Percentiles rank a stretch among this genome's conserved stretches.
phyloP scores from a whole-genome alignment of 2,797 vertebrate species.

The Melanotaenia trifasciata region DNA sequence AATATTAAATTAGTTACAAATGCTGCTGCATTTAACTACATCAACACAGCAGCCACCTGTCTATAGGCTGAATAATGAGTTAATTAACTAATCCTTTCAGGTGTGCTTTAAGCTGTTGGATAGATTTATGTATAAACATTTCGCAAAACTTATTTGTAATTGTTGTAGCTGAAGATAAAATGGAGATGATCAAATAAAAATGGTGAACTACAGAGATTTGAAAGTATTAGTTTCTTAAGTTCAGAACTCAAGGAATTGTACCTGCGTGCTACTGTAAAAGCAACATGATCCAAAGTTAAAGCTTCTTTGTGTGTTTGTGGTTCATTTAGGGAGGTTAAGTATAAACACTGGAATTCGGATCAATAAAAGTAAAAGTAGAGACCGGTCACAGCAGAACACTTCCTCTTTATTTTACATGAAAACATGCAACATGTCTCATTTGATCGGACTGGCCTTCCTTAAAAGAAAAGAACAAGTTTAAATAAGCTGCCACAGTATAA shows the following conservation, averaged over 20 bases:
- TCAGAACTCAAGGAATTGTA: background rate
- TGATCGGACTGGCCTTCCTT: background rate
- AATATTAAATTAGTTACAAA: too few relatives aligned
- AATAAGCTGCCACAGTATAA: background rate
- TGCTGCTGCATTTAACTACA: background rate
- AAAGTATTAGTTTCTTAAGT: background rate
- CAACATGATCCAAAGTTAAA: slow-evolving; percentile 3
- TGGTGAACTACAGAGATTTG: background rate
- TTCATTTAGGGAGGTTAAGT: background rate
- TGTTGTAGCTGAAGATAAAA: too few relatives aligned
- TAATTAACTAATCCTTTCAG: background rate
- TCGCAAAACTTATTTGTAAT: too few relatives aligned
- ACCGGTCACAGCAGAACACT: background rate
- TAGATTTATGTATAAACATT: background rate
- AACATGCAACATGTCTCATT: background rate
- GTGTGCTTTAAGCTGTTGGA: background rate
- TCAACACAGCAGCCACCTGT: background rate
- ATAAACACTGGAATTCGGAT: background rate
- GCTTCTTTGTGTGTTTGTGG: background rate
- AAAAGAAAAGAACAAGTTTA: background rate
- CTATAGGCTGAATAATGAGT: background rate
- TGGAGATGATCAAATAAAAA: background rate
- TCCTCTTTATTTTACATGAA: slow-evolving; percentile 1
- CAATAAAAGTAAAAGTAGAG: background rate
- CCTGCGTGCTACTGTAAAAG: background rate